Evolutionary conservation across 2,797 vertebrate genomes (phyloP).

Genomic region (Rousettus madagascariensis): DNA sequence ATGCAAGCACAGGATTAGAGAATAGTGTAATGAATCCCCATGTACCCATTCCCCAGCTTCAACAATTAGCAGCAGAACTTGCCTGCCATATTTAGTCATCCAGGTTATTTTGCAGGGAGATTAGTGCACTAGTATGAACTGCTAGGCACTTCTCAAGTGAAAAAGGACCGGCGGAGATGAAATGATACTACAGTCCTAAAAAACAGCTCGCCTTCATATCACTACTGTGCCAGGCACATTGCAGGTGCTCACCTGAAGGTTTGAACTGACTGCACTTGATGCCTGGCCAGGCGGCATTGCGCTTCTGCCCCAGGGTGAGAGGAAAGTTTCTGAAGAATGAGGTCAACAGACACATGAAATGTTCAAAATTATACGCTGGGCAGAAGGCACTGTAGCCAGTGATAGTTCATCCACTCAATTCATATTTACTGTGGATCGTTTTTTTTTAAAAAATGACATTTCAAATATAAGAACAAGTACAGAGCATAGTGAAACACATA

Average conservation of each 20-base stretch:
- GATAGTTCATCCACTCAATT: not conserved
- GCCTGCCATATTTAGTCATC: not conserved
- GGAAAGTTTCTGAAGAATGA: not conserved
- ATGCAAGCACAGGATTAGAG: not conserved
- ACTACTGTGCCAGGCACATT: accelerated
- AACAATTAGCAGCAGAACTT: not conserved
- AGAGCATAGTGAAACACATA: not conserved
- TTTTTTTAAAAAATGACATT: not conserved
- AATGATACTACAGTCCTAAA: not conserved
- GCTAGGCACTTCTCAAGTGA: not conserved
- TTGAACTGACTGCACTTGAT: not conserved
- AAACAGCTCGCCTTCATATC: not conserved
- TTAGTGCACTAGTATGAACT: not conserved
- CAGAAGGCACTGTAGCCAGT: not conserved
- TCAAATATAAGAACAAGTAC: not conserved
- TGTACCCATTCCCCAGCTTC: not conserved
- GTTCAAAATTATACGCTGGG: not conserved
- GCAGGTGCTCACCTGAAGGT: not conserved
- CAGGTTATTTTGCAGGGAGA: not conserved
- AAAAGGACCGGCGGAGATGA: not conserved
- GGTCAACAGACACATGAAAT: not conserved
- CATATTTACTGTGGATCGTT: not conserved
- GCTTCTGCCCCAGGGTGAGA: not conserved
- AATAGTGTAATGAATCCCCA: not conserved
- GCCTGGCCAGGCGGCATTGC: not conserved